Evolutionary conservation across 1,140 invertebrate genomes (phyloP), one percentile per base, ranked within the genome.

Genomic region (Phymorhynchus buccinoides): DNA sequence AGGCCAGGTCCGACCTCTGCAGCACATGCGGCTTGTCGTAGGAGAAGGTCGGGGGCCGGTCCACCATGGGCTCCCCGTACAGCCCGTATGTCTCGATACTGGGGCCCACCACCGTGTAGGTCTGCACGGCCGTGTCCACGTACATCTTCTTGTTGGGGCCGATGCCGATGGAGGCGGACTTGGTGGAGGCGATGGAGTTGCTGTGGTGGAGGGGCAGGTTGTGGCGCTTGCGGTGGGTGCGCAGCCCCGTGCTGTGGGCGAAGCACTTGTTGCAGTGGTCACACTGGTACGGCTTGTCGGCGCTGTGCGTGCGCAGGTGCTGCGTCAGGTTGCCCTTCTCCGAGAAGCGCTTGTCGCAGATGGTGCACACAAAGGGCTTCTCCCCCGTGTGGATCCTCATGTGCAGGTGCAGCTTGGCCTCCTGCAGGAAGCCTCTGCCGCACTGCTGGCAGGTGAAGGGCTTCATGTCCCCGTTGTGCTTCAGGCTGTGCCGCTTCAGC

Each of bases 201-300:
- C 14, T 79, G 18, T 71, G 41, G 18, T 71, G 41, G 32, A 41
- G 77, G 18, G 78, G 78, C 41, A 83, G 66, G 41, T 71, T 83
- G 41, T 83, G 81, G n/a, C 81, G 62, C 56, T 80, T 83, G 30
- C 37, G 44, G 68, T 86, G 85, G 1, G 48, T 71, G 30, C 62
- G 27, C 9, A 86, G 85, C 16, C 75, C 75, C 27, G 75, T 41
- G 37, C 42, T n/a, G n/a, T 83, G 75, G 9, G 75, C 52, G 80
- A 86, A 86, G 66, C 18, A 37, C 66, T 83, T 83, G 30, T 78
- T 78, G 77, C 85, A 86, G 44, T 78, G 68, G 16, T 84, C 82
- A 71, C 85, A 86, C 18, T 22, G 73, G 66, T 52, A 86, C 14
- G 80, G 85, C 52, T 80, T 86, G 32, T 86, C 85, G 4, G 62